Evolutionary conservation across 2,888 invertebrate species (phyloP).

Genomic region (Drosophila greeni): DNA sequence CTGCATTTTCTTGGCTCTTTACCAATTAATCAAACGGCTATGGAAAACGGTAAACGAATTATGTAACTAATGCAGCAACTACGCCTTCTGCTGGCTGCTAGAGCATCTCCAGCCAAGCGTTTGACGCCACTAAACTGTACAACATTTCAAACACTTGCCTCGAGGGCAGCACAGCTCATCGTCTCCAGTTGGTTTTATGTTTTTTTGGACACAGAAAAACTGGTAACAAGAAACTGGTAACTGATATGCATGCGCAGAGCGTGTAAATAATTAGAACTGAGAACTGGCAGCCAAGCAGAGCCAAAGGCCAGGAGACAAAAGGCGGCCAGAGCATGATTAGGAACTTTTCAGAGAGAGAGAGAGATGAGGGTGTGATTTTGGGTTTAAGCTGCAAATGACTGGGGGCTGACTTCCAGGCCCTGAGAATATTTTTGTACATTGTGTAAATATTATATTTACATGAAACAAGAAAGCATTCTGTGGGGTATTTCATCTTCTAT

Average conservation of each 20-base stretch:
- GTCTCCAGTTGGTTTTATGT: conserved; percentile 7
- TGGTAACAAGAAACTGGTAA: conserved; percentile 56
- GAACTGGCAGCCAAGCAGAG: conserved; percentile 29
- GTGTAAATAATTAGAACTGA: conserved; percentile 65
- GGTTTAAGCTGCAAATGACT: conserved; percentile 4
- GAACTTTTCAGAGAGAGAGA: conserved; percentile 28
- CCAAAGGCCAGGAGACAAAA: conserved; percentile 41
- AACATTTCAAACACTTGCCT: conserved; percentile 65
- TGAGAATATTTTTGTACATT: background rate
- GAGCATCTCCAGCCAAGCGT: conserved; percentile 60
- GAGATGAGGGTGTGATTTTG: conserved; percentile 11
- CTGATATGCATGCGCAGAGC: conserved; percentile 68
- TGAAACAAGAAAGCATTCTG: background rate
- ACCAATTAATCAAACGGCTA: conserved; percentile 66
- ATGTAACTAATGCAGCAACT: conserved; percentile 54
- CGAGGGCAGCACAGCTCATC: conserved; percentile 31
- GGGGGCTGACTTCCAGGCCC: background rate
- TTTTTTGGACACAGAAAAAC: conserved; percentile 18
- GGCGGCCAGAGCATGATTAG: conserved; percentile 53
- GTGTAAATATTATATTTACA: background rate
- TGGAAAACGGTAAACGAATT: conserved; percentile 66
- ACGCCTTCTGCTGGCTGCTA: conserved; percentile 14
- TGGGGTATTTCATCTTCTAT: conserved; percentile 12
- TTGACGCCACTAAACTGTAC: conserved; percentile 66
- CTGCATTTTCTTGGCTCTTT: conserved; percentile 33